phyloP scores from a whole-genome alignment of 2,113 vertebrate genomes.

The Pedionomus torquatus region DNA sequence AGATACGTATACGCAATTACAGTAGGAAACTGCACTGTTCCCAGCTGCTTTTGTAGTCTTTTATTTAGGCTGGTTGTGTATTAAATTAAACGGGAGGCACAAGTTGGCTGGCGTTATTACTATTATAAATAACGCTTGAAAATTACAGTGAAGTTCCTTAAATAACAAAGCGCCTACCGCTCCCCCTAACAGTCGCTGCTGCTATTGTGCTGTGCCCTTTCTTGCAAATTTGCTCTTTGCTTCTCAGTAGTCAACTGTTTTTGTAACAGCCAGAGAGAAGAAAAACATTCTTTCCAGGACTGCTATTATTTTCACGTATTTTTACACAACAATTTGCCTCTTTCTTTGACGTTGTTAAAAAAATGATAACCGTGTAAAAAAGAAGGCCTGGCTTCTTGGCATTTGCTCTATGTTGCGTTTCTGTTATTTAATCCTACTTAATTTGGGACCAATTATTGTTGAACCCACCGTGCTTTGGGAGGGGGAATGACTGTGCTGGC shows the following conservation, averaged over 20 bases:
- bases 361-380: slow-evolving; percentile 41
- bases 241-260: slow-evolving; percentile 74
- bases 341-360: slow-evolving; percentile 44
- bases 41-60: slow-evolving; percentile 67
- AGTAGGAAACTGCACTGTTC: slow-evolving; percentile 48
- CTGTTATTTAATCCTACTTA: slow-evolving; percentile 60
- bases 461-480: slow-evolving; percentile 10
- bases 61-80: slow-evolving; percentile 60
- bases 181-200: slow-evolving; percentile 61
- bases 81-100: slow-evolving; percentile 61
- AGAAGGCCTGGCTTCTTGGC: slow-evolving; percentile 36
- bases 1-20: slow-evolving; percentile 53
- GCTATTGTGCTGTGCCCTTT: slow-evolving; percentile 68
- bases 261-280: slow-evolving; percentile 69
- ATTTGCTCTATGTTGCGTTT: background rate
- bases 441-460: slow-evolving; percentile 52
- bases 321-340: slow-evolving; percentile 75
- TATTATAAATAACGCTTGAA: slow-evolving; percentile 69
- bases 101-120: slow-evolving; percentile 64
- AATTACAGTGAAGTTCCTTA: slow-evolving; percentile 70
- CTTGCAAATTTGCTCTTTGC: slow-evolving; percentile 74
- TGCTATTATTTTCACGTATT: slow-evolving; percentile 68
- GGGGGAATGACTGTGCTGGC: background rate
- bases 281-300: slow-evolving; percentile 73
- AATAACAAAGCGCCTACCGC: slow-evolving; percentile 64